Base-by-base conservation (phyloP, 2,888 invertebrate species). In the Neoscelio sp. region DNA sequence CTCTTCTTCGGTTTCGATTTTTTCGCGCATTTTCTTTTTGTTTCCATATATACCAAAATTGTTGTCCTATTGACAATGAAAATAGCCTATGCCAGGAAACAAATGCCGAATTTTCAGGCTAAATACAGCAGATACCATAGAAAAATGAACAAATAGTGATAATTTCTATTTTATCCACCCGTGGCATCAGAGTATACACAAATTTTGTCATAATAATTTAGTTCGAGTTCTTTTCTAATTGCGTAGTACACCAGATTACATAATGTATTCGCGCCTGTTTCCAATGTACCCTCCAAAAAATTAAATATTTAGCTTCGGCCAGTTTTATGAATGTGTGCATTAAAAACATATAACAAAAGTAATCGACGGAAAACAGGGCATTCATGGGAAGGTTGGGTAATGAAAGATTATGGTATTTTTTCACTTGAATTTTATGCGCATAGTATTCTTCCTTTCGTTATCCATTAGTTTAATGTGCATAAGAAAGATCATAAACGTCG, bases 31-130 rank as follows among this genome's bases (percentile, higher is more conserved):
- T 35, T 10, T 18, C n/a, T 54, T 62, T 15, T 38, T 60, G 13
- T 52, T 73, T n/a, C 52, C 68, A 52, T 68, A 71, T 1, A 40
- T 44, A 2, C 70, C 70, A 12, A 71, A 77, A 50, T n/a, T 77
- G 70, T 64, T 60, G 30, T 77, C 70, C 23, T 70, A 77, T 23
- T 64, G 56, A n/a, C 70, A 77, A 18, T 68, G 71, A 38, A 50
- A 56, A 15, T 77, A 64, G 1, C 70, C 77, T 50, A 50, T 52
- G 12, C 70, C 35, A 7, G 64, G 70, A 23, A 64, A 71, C 15
- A 71, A 6, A 56, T 77, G 70, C 2, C 33, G 54, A 4, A 77
- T 70, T 42, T 35, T 35, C 1, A 71, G n/a, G n/a, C n/a, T n/a
- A n/a, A n/a, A n/a, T n/a, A n/a, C n/a, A n/a, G n/a, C n/a, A n/a